Conservation (phyloP, 2,797 vertebrate species). For the Acanthornis magna region DNA sequence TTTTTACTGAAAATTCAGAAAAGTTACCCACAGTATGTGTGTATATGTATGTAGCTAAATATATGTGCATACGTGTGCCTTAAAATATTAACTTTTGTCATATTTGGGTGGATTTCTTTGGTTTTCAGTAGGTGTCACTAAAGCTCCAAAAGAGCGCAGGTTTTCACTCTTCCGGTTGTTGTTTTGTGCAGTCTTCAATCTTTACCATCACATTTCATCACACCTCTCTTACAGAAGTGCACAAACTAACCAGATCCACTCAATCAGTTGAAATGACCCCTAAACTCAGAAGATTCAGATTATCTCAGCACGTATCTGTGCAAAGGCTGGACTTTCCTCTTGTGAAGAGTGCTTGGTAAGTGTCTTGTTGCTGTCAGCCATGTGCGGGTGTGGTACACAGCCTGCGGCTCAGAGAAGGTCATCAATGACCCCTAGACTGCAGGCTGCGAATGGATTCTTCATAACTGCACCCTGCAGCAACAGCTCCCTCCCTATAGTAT, state of each 20-base stretch:
- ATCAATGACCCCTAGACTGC: not conserved
- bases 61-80: no score
- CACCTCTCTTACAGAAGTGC: not conserved
- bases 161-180: not conserved
- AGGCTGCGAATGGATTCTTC: not conserved
- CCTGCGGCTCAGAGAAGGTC: not conserved
- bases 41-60: not conserved
- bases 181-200: not conserved
- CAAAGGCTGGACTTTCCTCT: not conserved
- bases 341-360: not conserved
- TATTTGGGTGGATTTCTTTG: not conserved
- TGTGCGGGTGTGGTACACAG: not conserved
- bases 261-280: not conserved
- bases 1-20: not conserved
- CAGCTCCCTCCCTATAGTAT: not conserved
- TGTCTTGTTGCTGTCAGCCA: not conserved
- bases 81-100: not conserved
- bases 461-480: not conserved
- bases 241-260: not conserved
- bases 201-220: not conserved
- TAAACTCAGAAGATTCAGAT: not conserved
- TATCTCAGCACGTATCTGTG: not conserved
- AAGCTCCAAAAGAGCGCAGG: not conserved
- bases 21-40: not conserved
- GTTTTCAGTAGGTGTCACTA: conserved; percentile 58